Conservation (phyloP, 2,797 vertebrate genomes). For the Neosilurus mollespiculum region DNA sequence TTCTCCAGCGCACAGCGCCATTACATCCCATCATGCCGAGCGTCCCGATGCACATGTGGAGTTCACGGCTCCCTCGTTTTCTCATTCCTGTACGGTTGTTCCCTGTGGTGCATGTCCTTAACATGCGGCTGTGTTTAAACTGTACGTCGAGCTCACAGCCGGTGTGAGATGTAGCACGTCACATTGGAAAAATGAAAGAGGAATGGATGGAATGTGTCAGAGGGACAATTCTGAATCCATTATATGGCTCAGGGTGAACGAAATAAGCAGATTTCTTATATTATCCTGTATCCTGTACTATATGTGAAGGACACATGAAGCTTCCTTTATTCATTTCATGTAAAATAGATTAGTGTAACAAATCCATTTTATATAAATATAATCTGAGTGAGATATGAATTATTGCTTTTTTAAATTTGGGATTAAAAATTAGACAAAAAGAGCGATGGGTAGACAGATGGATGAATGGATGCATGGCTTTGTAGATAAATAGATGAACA, state of each 20-base stretch:
- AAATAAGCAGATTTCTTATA: not conserved
- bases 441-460: too few relatives aligned
- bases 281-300: too few relatives aligned
- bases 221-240: not conserved
- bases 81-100: not conserved
- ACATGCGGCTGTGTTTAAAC: not conserved
- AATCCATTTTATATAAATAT: not conserved
- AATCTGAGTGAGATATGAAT: not conserved
- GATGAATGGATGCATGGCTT: too few relatives aligned
- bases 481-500: too few relatives aligned
- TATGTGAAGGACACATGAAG: not conserved
- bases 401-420: not conserved
- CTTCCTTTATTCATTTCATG: not conserved
- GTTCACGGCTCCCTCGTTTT: not conserved
- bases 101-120: not conserved
- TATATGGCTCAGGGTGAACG: not conserved
- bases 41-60: not conserved
- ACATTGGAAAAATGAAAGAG: not conserved
- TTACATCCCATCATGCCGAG: constrained; percentile 38
- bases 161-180: not conserved
- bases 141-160: too few relatives aligned
- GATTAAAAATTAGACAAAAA: not conserved
- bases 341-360: not conserved
- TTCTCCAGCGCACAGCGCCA: constrained; percentile 28
- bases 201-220: not conserved